Percentiles rank a stretch among this genome's conserved stretches.
Evolutionary conservation across 1,140 invertebrate genomes (phyloP).

Genomic region (Philopotamus ludificatus): DNA sequence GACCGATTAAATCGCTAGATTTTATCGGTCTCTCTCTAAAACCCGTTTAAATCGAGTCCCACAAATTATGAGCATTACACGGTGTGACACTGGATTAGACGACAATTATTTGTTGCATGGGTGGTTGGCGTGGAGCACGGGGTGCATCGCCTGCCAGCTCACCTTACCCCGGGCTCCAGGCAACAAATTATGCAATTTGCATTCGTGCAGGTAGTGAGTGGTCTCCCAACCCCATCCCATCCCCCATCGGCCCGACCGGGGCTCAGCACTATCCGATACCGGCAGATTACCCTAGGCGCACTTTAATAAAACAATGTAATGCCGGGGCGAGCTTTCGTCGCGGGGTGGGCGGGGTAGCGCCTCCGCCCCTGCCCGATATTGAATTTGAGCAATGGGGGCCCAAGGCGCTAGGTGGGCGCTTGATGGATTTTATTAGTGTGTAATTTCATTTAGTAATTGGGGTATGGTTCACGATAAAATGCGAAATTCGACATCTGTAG

Average conservation of each 20-base stretch:
- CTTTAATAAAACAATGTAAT: constrained; percentile 41
- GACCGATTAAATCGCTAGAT: too few relatives aligned
- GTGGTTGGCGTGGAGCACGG: too few relatives aligned
- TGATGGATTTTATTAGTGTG: too few relatives aligned
- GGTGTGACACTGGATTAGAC: neutral
- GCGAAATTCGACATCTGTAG: too few relatives aligned
- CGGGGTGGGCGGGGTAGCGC: neutral
- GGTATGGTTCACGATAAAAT: too few relatives aligned
- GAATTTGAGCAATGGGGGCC: neutral
- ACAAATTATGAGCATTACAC: too few relatives aligned
- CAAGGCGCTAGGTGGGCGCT: too few relatives aligned
- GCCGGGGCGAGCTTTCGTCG: constrained; percentile 13
- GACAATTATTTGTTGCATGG: neutral
- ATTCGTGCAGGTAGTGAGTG: constrained; percentile 30
- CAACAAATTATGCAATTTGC: constrained; percentile 41
- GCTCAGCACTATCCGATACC: constrained; percentile 28
- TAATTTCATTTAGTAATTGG: too few relatives aligned
- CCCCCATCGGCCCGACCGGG: neutral
- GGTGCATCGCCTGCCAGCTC: neutral
- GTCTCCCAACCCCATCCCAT: neutral
- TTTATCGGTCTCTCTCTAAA: too few relatives aligned
- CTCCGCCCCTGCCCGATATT: neutral
- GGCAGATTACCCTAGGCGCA: constrained; percentile 37
- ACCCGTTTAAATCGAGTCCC: too few relatives aligned
- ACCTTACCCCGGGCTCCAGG: constrained; percentile 35